Percentiles rank a stretch among this genome's conserved stretches.
phyloP scores from a whole-genome alignment of 2,113 vertebrate genomes.

The Reinhardtius hippoglossoides region DNA sequence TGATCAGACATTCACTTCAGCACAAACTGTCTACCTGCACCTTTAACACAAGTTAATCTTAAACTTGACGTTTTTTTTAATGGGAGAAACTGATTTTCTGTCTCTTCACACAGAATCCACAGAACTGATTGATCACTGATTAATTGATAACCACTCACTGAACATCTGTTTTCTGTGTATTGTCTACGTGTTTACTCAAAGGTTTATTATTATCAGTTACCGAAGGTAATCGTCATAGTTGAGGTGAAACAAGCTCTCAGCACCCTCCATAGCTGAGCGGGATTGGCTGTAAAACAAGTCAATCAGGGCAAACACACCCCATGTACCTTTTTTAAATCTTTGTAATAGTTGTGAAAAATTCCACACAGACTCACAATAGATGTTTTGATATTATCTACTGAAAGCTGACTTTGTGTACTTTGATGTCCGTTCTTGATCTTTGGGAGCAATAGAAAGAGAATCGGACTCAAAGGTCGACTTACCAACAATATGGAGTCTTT shows the following conservation, averaged over 20 bases:
- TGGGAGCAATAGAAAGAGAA: constrained; percentile 21
- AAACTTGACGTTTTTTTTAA: constrained; percentile 24
- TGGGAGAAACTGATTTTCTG: not conserved
- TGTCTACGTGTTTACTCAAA: not conserved
- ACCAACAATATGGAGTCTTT: constrained; percentile 18
- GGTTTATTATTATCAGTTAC: not conserved
- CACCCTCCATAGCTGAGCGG: not conserved
- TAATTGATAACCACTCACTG: not conserved
- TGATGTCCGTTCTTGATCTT: constrained; percentile 12
- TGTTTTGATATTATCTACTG: not conserved
- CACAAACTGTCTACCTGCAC: constrained; percentile 1
- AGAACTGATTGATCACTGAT: constrained; percentile 5
- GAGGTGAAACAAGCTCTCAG: not conserved
- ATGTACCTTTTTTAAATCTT: constrained; percentile 9
- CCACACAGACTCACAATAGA: constrained; percentile 3
- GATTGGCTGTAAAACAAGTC: not conserved
- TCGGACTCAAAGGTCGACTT: constrained; percentile 12
- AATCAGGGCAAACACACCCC: not conserved
- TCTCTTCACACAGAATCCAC: constrained; percentile 9
- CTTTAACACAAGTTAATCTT: not conserved
- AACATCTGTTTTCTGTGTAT: not conserved
- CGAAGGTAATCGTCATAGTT: not conserved
- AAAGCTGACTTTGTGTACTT: constrained; percentile 23
- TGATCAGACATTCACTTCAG: not conserved
- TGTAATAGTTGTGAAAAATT: constrained; percentile 11